phyloP scores from a whole-genome alignment of 2,888 invertebrate species.

The Drosophila parthenogenetica region DNA sequence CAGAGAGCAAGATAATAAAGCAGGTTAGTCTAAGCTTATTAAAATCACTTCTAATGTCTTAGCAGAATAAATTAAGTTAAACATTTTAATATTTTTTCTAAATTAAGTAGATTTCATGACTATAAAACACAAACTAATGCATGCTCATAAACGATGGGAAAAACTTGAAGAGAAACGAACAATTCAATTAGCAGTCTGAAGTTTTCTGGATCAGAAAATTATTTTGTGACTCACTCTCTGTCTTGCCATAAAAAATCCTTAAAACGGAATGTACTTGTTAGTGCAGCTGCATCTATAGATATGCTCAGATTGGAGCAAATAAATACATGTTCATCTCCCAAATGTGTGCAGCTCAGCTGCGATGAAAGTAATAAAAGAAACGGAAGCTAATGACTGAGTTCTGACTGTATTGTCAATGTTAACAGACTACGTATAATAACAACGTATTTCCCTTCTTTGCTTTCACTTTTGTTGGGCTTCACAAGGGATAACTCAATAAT shows the following conservation, averaged over 20 bases:
- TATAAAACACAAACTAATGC: slow-evolving; percentile 1
- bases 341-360: background rate
- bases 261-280: slow-evolving; percentile 50
- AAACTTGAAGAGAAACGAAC: slow-evolving; percentile 11
- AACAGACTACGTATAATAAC: background rate
- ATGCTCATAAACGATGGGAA: background rate
- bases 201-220: slow-evolving; percentile 52
- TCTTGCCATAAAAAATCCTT: slow-evolving; percentile 49
- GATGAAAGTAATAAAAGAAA: slow-evolving; percentile 7
- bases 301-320: slow-evolving; percentile 6
- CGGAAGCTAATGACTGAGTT: background rate
- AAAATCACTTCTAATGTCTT: background rate
- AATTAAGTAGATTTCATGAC: background rate
- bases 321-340: background rate
- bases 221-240: slow-evolving; percentile 57
- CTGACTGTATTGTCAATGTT: background rate
- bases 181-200: slow-evolving; percentile 65
- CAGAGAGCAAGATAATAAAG: slow-evolving; percentile 8
- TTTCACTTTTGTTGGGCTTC: background rate
- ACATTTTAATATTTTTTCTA: background rate
- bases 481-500: background rate
- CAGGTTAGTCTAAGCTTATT: slow-evolving; percentile 25
- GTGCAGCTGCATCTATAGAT: slow-evolving; percentile 26
- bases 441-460: background rate
- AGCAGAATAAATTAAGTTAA: background rate